Evolutionary conservation across 1,140 invertebrate genomes (phyloP).

Genomic region (Bombus confusus): DNA sequence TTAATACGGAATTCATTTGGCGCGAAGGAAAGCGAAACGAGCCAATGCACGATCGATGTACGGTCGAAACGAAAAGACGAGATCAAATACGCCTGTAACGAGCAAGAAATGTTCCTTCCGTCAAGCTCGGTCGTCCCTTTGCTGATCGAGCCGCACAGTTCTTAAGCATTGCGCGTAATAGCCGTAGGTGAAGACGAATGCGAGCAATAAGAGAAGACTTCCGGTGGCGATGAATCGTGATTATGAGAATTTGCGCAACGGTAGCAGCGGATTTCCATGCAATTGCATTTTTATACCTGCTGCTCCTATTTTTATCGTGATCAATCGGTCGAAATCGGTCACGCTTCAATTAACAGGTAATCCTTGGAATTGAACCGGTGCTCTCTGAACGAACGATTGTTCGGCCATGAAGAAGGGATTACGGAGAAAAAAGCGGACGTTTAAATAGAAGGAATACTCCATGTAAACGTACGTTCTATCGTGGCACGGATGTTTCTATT

Average conservation of each 20-base stretch:
- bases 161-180: background rate
- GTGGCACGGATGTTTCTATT: background rate
- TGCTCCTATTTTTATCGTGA: background rate
- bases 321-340: slow-evolving; percentile 27
- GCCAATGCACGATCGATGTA: too few relatives aligned
- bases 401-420: background rate
- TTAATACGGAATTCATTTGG: background rate
- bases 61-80: too few relatives aligned
- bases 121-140: background rate
- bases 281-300: background rate
- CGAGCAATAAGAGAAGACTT: background rate
- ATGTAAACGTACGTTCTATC: background rate
- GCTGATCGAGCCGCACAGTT: background rate
- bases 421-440: background rate
- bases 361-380: slow-evolving; percentile 26
- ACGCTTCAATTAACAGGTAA: slow-evolving; percentile 33
- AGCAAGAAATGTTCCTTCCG: background rate
- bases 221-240: background rate
- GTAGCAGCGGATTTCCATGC: background rate
- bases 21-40: background rate
- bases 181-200: background rate
- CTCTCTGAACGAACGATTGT: background rate
- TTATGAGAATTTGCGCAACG: background rate
- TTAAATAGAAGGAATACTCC: slow-evolving; percentile 13
- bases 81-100: background rate